Percentiles rank a stretch among this genome's conserved stretches.
These are phyloP conservation scores for Muscicapa adusta DNA, from an alignment of 2,113 vertebrate species.

Conservation along the genomic window DNA sequence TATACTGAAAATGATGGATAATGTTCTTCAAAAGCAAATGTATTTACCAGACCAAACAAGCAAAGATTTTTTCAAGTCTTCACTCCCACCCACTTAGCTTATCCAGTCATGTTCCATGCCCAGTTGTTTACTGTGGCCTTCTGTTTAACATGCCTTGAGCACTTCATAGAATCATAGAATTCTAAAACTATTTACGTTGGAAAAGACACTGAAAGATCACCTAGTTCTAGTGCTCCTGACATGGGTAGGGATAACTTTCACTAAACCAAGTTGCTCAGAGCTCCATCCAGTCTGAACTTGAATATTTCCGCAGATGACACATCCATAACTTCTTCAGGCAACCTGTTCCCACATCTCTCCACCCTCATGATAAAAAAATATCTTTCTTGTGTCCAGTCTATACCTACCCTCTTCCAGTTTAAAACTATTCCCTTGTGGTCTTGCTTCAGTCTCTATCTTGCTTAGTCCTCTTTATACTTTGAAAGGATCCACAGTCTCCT, in stretches of 20 bases:
- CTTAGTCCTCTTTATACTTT: neutral
- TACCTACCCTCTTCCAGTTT: neutral
- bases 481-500: neutral
- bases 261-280: neutral
- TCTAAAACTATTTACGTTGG: neutral
- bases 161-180: neutral
- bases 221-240: neutral
- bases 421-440: neutral
- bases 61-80: neutral
- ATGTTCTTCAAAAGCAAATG: neutral
- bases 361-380: accelerated
- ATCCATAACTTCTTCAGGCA: neutral
- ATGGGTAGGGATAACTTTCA: neutral
- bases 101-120: neutral
- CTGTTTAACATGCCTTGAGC: neutral
- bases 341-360: neutral
- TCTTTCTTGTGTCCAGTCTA: neutral
- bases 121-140: neutral
- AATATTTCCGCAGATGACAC: neutral
- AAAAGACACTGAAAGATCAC: neutral
- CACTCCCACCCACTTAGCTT: neutral
- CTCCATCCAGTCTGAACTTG: neutral
- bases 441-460: neutral
- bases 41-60: neutral
- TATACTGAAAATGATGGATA: neutral